Base-by-base conservation (phyloP, 1,140 invertebrate genomes). In the Ephestia elutella region DNA sequence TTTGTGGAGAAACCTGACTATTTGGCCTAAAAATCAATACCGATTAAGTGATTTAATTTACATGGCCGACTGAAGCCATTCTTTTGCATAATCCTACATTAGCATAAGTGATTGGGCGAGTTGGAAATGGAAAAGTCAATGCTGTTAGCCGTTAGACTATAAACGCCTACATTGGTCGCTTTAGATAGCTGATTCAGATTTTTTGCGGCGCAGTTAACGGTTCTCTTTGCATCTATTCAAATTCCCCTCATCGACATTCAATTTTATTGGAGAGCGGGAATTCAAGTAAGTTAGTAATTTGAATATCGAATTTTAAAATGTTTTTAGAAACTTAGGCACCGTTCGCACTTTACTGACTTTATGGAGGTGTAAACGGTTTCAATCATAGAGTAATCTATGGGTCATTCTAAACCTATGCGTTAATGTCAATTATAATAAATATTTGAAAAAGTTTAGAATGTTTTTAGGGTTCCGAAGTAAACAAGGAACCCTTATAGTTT, bases 201-300 rank as follows among this genome's bases (percentile, higher is more conserved):
- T 66, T 64, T 59, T 63, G 51, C 49, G 57, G 38, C 58, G 57
- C 57, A 57, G 63, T 66, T 59, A 66, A 57, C 61, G 30, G 28
- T 28, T 54, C 56, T 61, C 56, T 63, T 59, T 56, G 56, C 50
- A 62, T 57, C 55, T 32, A 62, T 61, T 54, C 60, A 66, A 60
- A 64, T 66, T 64, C 48, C 53, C 54, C 25, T 54, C 54, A 59
- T 59, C 54, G 19, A 54, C 53, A 57, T 64, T 69, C 60, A 54
- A 59, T 63, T 70, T 60, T 60, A 66, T 65, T 63, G 54, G 49
- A 44, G 20, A 1, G n/a, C 44, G 15, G 44, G 11, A 11, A 50
- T 50, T 50, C 15, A 5, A 18, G 18, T 18, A 1, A 2, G 49
- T 20, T 50, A 2, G 18, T 11, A 21, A 20, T 50, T 50, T 20